Evolutionary conservation across 2,888 invertebrate species (phyloP).

Genomic region (Drosophila incognita): DNA sequence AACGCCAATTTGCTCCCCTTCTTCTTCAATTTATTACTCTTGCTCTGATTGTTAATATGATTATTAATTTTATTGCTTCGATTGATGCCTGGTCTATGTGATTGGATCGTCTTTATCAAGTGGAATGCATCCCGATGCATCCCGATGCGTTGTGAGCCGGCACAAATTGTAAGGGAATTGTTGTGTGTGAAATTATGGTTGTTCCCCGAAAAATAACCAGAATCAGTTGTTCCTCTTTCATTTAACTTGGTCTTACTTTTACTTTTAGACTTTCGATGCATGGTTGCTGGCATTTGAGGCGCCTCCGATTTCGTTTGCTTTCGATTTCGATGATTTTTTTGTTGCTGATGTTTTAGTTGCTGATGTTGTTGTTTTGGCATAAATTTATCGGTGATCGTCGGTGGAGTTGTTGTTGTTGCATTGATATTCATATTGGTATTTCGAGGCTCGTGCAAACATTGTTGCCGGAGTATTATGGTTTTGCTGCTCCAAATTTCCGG

Average conservation of each 20-base stretch:
- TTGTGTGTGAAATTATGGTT: not conserved
- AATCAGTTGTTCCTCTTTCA: not conserved
- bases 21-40: not conserved
- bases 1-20: conserved; percentile 64
- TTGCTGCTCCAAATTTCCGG: conserved; percentile 4
- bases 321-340: conserved; percentile 26
- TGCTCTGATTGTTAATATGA: not conserved
- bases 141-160: conserved; percentile 2
- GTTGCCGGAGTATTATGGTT: not conserved
- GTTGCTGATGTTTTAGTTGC: conserved; percentile 7
- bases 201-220: not conserved
- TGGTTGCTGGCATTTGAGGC: conserved; percentile 39
- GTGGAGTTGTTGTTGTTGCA: conserved; percentile 10
- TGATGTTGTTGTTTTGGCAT: conserved; percentile 28
- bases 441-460: not conserved
- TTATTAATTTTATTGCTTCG: conserved; percentile 21
- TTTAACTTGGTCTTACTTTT: conserved; percentile 54
- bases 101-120: not conserved
- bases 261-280: conserved; percentile 68
- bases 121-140: conserved; percentile 3
- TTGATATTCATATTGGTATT: not conserved
- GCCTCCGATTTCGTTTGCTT: conserved; percentile 23
- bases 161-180: not conserved
- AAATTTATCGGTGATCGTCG: conserved; percentile 22
- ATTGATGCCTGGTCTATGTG: conserved; percentile 12